Evolutionary conservation across 2,888 invertebrate genomes (phyloP).

Genomic region (Idaea biselata): DNA sequence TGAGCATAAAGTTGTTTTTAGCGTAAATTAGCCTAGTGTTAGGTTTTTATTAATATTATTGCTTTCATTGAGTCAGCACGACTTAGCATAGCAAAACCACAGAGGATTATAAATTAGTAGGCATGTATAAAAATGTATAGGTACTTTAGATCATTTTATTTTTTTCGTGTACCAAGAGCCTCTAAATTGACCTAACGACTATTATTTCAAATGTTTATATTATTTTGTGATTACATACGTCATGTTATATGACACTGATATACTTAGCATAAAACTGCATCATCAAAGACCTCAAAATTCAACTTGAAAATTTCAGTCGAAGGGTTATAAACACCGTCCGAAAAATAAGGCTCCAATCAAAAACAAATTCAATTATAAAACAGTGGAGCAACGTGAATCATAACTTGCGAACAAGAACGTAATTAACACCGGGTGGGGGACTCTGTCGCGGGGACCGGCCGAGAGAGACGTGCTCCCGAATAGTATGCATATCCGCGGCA

Average conservation of each 20-base stretch:
- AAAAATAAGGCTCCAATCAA: conserved; percentile 22
- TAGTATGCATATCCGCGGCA: conserved; percentile 58
- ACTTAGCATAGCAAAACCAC: conserved; percentile 8
- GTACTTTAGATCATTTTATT: no score
- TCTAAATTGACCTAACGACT: no score
- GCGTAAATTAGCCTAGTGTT: neutral
- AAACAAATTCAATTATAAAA: conserved; percentile 36
- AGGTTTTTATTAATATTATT: neutral
- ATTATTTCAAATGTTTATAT: no score
- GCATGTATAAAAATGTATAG: no score
- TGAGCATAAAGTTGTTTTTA: neutral
- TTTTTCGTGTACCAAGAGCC: no score
- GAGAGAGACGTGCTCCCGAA: conserved; percentile 60
- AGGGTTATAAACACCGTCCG: conserved; percentile 5
- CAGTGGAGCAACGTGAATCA: conserved; percentile 47
- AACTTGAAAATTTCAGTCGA: conserved; percentile 17
- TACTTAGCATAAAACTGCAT: neutral
- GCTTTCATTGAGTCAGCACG: neutral
- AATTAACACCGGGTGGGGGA: conserved; percentile 59
- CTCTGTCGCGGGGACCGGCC: conserved; percentile 24
- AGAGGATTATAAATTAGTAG: conserved; percentile 2
- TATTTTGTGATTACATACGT: no score
- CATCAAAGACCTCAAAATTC: neutral
- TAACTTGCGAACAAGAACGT: conserved; percentile 63
- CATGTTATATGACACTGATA: no score